Conservation (phyloP, 2,797 vertebrate species). For the Melanotaenia boesemani region DNA sequence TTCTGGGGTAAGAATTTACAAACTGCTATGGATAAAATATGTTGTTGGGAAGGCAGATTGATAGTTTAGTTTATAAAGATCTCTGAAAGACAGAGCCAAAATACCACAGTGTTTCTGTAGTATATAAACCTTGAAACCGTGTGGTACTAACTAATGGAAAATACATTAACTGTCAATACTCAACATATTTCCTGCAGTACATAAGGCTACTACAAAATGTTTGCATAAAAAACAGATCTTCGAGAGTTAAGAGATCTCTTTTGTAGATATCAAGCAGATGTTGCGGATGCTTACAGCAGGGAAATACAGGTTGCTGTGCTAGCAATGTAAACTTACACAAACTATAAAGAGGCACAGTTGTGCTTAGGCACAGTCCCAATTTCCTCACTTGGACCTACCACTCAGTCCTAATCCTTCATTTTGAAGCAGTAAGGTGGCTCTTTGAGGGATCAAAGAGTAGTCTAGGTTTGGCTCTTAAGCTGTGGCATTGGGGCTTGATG, state of each 20-base stretch:
- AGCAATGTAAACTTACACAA: not conserved
- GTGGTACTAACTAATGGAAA: not conserved
- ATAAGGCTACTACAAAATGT: conserved; percentile 23
- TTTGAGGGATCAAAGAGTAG: not conserved
- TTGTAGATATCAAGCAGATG: conserved; percentile 13
- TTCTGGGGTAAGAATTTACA: conserved; percentile 27
- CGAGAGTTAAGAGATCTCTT: not conserved
- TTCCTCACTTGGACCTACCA: not conserved
- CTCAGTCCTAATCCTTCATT: not conserved
- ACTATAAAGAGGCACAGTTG: not conserved
- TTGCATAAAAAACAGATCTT: conserved; percentile 3
- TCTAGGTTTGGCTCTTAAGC: not conserved
- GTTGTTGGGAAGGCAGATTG: not conserved
- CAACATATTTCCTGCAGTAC: not conserved
- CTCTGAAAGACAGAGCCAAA: conserved; percentile 28
- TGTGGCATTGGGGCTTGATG: not conserved
- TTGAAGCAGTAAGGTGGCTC: not conserved
- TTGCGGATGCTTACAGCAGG: conserved; percentile 19
- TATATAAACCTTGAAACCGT: not conserved
- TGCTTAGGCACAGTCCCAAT: not conserved
- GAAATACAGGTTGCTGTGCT: not conserved
- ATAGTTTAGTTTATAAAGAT: not conserved
- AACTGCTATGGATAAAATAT: conserved; percentile 6
- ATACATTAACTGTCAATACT: not conserved
- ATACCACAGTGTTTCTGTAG: not conserved